Conservation (phyloP, 2,888 invertebrate genomes). For the Protophormia terraenovae region DNA sequence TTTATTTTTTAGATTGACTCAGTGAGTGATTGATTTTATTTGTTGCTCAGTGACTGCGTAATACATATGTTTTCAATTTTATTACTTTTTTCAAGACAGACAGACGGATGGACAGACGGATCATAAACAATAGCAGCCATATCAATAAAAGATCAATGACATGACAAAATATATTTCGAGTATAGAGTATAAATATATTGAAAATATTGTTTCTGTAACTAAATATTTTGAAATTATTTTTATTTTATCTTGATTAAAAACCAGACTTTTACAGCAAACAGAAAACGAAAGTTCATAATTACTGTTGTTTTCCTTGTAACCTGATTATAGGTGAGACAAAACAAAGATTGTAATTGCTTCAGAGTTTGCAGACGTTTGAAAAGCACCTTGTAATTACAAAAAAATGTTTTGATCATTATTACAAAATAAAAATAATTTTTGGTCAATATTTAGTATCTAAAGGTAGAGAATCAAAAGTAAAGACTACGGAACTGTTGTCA, state of each 20-base stretch:
- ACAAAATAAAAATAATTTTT: too few relatives aligned
- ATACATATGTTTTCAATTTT: not conserved
- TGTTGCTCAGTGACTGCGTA: not conserved
- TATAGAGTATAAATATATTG: not conserved
- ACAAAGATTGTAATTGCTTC: not conserved
- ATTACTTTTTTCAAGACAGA: not conserved
- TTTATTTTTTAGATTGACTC: not conserved
- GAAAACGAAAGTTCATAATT: conserved; percentile 9
- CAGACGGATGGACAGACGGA: not conserved
- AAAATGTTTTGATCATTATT: too few relatives aligned
- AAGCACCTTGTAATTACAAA: too few relatives aligned
- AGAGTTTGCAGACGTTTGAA: too few relatives aligned
- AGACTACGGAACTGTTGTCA: too few relatives aligned
- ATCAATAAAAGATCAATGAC: conserved; percentile 53
- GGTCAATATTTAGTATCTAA: too few relatives aligned
- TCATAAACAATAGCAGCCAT: not conserved
- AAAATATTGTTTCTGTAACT: not conserved
- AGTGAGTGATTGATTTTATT: conserved; percentile 13
- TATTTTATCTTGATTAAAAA: not conserved
- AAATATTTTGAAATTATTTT: not conserved
- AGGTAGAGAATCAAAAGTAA: too few relatives aligned
- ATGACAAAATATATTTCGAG: conserved; percentile 34
- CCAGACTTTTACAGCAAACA: not conserved
- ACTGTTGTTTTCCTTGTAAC: not conserved
- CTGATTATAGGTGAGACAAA: not conserved